Conservation (phyloP, 2,113 vertebrate species). For the Oreotragus oreotragus region DNA sequence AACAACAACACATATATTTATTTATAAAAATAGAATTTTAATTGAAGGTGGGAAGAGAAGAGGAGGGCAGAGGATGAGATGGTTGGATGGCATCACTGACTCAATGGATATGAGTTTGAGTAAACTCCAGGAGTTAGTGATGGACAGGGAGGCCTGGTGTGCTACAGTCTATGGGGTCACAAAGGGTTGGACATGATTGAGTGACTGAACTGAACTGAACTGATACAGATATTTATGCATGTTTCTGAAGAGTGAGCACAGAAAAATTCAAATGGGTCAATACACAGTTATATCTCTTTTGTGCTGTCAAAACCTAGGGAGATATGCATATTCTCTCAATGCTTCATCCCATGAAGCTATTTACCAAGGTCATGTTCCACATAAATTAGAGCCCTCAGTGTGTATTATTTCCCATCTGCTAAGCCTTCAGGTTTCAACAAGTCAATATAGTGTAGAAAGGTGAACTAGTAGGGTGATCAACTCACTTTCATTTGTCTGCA, state of each 20-base stretch:
- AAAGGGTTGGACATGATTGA: accelerated
- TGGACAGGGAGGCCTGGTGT: neutral
- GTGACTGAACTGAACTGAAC: neutral
- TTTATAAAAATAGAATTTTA: neutral
- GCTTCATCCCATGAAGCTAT: neutral
- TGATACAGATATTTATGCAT: neutral
- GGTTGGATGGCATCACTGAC: neutral
- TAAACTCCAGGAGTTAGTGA: neutral
- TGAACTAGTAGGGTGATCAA: neutral
- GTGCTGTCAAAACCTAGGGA: neutral
- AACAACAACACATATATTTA: neutral
- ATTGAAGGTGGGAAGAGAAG: neutral
- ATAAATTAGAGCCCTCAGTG: neutral
- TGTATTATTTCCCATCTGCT: neutral
- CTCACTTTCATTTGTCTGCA: neutral
- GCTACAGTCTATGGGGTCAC: neutral
- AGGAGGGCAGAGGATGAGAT: neutral
- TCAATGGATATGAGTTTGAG: neutral
- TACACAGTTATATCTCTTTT: neutral
- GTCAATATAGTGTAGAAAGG: neutral
- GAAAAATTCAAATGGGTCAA: neutral
- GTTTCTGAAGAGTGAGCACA: neutral
- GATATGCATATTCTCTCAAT: neutral
- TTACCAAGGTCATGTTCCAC: neutral
- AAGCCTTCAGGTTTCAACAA: neutral